phyloP scores from a whole-genome alignment of 2,113 vertebrate genomes.

The Xenopus laevis region DNA sequence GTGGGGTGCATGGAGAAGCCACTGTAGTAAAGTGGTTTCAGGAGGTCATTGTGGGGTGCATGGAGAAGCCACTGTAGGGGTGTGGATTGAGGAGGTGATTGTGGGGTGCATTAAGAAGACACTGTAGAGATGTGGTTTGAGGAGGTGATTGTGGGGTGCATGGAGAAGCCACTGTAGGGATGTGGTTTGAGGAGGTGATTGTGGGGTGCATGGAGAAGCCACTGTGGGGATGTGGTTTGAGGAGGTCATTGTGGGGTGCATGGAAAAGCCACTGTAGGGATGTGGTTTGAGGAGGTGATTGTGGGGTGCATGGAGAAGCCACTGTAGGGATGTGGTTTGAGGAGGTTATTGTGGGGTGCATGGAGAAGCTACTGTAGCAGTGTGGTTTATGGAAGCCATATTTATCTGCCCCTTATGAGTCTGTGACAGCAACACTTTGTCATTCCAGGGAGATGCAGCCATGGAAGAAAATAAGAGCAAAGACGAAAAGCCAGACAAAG shows the following conservation, averaged over 20 bases:
- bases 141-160: no score
- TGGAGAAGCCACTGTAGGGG: neutral
- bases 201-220: no score
- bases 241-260: neutral
- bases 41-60: neutral
- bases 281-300: neutral
- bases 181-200: no score
- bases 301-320: no score
- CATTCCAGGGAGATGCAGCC: slow-evolving; percentile 76
- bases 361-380: neutral
- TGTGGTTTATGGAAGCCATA: neutral
- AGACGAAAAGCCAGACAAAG: slow-evolving; percentile 75
- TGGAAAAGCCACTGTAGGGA: neutral
- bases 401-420: neutral
- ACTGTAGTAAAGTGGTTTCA: neutral
- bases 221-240: neutral
- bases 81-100: no score
- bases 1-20: no score
- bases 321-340: neutral
- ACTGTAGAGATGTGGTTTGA: no score
- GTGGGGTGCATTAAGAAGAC: no score
- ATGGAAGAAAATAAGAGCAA: slow-evolving; percentile 67
- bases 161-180: no score
- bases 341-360: no score
- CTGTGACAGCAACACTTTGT: neutral